Conservation (phyloP, 2,113 vertebrate species). For the Spizaetus ornatus region DNA sequence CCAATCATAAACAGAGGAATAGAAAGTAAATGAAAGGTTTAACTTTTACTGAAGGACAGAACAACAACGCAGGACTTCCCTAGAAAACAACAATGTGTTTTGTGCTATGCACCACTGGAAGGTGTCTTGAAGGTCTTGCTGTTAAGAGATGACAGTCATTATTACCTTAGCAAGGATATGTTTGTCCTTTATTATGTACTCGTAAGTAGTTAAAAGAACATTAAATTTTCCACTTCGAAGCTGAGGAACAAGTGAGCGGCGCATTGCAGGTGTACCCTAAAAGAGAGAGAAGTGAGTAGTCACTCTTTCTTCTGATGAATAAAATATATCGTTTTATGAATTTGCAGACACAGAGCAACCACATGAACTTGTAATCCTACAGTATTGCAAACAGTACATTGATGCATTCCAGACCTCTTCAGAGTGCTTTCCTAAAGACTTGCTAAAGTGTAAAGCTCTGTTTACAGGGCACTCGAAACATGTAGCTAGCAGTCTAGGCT, state of each 20-base stretch:
- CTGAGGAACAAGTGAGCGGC: conserved; percentile 90
- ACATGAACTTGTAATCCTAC: neutral
- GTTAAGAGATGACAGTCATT: neutral
- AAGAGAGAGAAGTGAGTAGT: neutral
- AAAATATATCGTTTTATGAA: neutral
- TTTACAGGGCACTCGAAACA: neutral
- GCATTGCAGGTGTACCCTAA: conserved; percentile 91
- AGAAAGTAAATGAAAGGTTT: neutral
- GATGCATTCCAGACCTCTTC: neutral
- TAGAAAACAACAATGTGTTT: neutral
- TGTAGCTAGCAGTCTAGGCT: neutral
- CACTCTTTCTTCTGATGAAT: neutral
- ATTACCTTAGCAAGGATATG: conserved; percentile 98
- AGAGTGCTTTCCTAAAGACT: neutral
- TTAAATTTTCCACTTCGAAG: conserved; percentile 97
- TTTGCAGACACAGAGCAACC: neutral
- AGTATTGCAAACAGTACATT: neutral
- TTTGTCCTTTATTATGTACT: conserved; percentile 99
- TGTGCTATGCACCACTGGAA: neutral
- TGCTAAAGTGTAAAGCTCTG: neutral
- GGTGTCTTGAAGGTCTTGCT: neutral
- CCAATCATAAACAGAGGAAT: neutral
- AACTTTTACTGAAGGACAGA: neutral
- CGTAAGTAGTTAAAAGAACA: conserved; percentile 94
- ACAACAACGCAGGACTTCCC: neutral